Percentiles rank a stretch among this genome's conserved stretches.
These are phyloP conservation scores for Tenebrio molitor DNA, from an alignment of 1,140 invertebrate genomes.

Conservation along the genomic window DNA sequence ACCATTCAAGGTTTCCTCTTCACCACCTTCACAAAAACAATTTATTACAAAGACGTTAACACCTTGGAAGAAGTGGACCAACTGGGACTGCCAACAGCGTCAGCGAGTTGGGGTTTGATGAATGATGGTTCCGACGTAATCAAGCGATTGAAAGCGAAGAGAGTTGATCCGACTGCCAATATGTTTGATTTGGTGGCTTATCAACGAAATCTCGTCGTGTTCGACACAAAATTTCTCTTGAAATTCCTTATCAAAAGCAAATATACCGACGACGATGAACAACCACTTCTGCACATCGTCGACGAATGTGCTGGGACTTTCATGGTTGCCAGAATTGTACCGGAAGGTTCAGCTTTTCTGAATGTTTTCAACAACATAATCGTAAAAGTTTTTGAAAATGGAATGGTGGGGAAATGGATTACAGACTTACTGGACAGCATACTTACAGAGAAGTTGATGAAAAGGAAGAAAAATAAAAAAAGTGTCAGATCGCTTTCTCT, in stretches of 20 bases:
- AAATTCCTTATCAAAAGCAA: constrained; percentile 28
- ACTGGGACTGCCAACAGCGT: constrained; percentile 13
- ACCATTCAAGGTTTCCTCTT: constrained; percentile 18
- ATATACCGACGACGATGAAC: neutral
- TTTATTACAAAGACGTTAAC: constrained; percentile 45
- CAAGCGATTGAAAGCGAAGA: neutral
- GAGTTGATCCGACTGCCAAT: neutral
- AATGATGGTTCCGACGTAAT: constrained; percentile 15
- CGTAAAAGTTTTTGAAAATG: constrained; percentile 3
- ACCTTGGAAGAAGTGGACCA: constrained; percentile 44
- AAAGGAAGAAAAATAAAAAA: neutral
- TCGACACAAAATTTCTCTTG: constrained; percentile 29
- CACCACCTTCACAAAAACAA: constrained; percentile 8
- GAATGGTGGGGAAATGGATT: constrained; percentile 39
- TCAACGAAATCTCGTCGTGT: constrained; percentile 23
- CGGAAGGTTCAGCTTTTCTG: constrained; percentile 47
- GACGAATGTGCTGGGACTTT: constrained; percentile 43
- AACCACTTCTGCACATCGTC: constrained; percentile 41
- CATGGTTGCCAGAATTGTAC: constrained; percentile 43
- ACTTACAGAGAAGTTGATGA: neutral
- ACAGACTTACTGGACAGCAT: constrained; percentile 5
- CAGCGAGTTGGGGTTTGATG: constrained; percentile 2
- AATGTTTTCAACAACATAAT: constrained; percentile 35
- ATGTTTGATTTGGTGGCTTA: constrained; percentile 16
- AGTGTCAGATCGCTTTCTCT: constrained; percentile 21